These are phyloP conservation scores for Poecilia velifera DNA, from an alignment of 2,797 vertebrate genomes.

Conservation along the genomic window DNA sequence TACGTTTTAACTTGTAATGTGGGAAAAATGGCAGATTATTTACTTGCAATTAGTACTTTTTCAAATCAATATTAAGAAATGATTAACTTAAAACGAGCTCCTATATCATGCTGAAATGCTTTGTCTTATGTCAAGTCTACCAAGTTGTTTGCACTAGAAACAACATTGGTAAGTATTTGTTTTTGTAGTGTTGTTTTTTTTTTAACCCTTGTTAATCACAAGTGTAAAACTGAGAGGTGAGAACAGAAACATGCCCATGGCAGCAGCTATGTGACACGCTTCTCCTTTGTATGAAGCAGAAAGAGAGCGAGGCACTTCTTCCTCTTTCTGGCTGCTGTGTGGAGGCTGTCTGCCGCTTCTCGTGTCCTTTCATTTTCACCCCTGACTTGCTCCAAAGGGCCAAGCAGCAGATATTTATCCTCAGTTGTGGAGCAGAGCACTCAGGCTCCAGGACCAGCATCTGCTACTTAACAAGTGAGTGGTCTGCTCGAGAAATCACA, in stretches of 20 bases:
- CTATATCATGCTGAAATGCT: too few species aligned
- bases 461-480: conserved; percentile 52
- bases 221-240: conserved; percentile 53
- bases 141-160: too few species aligned
- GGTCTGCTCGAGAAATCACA: neutral
- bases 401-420: conserved; percentile 29
- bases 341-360: conserved; percentile 42
- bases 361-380: conserved; percentile 25
- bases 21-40: too few species aligned
- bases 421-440: conserved; percentile 33
- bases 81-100: too few species aligned
- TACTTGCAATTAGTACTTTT: too few species aligned
- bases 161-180: too few species aligned
- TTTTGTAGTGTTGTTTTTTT: neutral
- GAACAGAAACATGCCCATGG: conserved; percentile 48
- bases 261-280: conserved; percentile 34
- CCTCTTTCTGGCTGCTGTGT: conserved; percentile 62
- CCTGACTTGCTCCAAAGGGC: conserved; percentile 14
- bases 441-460: conserved; percentile 27
- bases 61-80: too few species aligned
- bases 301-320: conserved; percentile 55
- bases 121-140: too few species aligned
- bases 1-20: too few species aligned
- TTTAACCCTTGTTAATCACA: conserved; percentile 23
- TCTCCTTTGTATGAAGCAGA: conserved; percentile 47